Conservation (phyloP, 2,113 vertebrate species). For the Centrocercus urophasianus region DNA sequence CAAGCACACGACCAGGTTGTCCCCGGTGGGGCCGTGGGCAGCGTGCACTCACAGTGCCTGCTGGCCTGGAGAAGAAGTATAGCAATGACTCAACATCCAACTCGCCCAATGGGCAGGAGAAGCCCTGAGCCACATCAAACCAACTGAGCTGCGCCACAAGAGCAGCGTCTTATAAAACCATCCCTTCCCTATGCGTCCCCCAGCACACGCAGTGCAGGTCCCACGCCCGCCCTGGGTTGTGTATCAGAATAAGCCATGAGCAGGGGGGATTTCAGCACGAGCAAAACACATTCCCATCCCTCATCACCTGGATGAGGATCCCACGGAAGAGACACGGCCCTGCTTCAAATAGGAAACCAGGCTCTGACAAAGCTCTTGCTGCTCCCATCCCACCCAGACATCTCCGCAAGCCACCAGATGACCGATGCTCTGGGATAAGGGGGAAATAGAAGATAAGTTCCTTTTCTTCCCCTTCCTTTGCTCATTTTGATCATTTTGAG, state of each 20-base stretch:
- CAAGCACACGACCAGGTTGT: not conserved
- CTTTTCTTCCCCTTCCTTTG: not conserved
- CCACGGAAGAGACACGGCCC: not conserved
- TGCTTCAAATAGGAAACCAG: not conserved
- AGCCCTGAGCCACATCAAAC: not conserved
- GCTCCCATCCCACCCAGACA: not conserved
- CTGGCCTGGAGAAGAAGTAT: not conserved
- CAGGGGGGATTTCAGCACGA: not conserved
- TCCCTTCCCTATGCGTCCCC: not conserved
- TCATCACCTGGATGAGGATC: fast-evolving
- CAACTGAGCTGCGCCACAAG: not conserved
- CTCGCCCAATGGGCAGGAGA: not conserved
- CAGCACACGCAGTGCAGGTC: fast-evolving
- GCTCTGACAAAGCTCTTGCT: not conserved
- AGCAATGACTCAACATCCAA: not conserved
- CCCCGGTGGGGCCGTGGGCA: not conserved
- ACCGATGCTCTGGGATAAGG: not conserved
- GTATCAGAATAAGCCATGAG: fast-evolving
- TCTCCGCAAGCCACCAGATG: not conserved
- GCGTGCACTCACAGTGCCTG: fast-evolving
- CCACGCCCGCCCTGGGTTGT: not conserved
- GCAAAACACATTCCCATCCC: not conserved
- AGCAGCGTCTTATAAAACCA: not conserved
- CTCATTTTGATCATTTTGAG: not conserved
- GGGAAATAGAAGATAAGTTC: not conserved